Evolutionary conservation across 1,140 invertebrate genomes (phyloP), one percentile per base, ranked within the genome.

Genomic region (Magallana gigas): DNA sequence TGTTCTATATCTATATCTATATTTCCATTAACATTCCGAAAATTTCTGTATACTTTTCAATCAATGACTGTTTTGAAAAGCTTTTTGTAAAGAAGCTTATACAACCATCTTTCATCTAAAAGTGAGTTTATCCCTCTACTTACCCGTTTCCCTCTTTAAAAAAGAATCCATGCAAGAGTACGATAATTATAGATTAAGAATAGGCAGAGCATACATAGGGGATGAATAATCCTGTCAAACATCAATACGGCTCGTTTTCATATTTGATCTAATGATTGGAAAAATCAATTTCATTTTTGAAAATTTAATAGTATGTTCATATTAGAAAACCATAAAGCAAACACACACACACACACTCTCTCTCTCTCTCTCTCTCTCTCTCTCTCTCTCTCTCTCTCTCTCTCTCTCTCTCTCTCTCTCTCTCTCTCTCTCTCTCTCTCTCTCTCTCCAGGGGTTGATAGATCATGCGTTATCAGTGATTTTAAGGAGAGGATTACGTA

Each of bases 1-100:
- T 76, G 36, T 23, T 23, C 23, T 23, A 23, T 23, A 23, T 23
- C 23, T 23, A 23, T 23, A 76, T 36, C 68, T 18, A 76, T 12
- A 76, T 76, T 76, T 36, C 68, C 68, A 76, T 76, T 76, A 76
- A 76, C 68, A 76, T 76, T 76, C 68, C 68, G 8, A 76, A 29
- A 76, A 9, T 23, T 68, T 23, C 0, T 23, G 5, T 18, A 18
- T n/a, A 18, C n/a, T 68, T 68, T 8, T 12, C 8, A 1, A 29
- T 76, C 68, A 23, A 76, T 76, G 36, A 76, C 23, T 76, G 11
- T 76, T 76, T 23, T 76, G 68, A 76, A 76, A 76, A 76, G 68
- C 68, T 76, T 76, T 36, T 76, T 76, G 18, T 76, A 76, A 3
- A 76, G 11, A 76, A 8, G 68, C 23, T 76, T 76, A 76, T 36